phyloP scores from a whole-genome alignment of 2,888 invertebrate species.

The Calliscelio sp. region DNA sequence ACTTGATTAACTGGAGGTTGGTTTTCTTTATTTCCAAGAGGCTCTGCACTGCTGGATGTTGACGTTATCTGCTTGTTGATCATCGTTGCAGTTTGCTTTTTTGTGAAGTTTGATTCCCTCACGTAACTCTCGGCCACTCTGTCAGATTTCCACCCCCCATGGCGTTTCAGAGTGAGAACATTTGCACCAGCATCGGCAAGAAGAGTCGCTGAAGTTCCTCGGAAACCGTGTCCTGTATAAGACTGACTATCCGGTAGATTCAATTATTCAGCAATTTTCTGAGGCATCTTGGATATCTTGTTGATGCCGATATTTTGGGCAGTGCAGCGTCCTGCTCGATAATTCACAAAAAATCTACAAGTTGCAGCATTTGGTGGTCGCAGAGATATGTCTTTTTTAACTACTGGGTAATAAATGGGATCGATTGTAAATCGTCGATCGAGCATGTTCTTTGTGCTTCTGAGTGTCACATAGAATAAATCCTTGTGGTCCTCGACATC shows the following conservation, averaged over 20 bases:
- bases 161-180: neutral
- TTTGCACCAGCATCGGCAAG: neutral
- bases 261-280: neutral
- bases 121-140: neutral
- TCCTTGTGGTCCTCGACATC: conserved; percentile 10
- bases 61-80: neutral
- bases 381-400: neutral
- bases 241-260: neutral
- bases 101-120: neutral
- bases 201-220: neutral
- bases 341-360: neutral
- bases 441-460: conserved; percentile 10
- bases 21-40: neutral
- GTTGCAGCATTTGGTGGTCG: neutral
- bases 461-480: conserved; percentile 17
- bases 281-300: neutral
- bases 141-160: neutral
- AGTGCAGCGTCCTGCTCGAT: neutral
- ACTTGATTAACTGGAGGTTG: neutral
- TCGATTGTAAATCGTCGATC: conserved; percentile 8
- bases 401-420: neutral
- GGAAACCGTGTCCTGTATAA: neutral
- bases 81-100: neutral
- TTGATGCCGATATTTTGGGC: neutral
- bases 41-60: neutral